Evolutionary conservation across 2,888 invertebrate species (phyloP).

Genomic region (Brassicogethes aeneus): DNA sequence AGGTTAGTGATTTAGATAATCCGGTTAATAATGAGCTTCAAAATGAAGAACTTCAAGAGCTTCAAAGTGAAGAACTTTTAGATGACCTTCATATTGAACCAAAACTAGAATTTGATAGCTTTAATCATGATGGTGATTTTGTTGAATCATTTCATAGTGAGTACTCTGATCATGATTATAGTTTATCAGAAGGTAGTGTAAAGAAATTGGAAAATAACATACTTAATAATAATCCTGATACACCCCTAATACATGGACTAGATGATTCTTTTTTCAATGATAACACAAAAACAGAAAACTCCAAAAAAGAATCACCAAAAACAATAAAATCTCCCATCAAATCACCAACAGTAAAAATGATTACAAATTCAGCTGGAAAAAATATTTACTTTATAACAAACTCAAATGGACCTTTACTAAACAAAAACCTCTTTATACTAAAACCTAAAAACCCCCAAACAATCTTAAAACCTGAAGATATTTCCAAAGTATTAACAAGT

Average conservation of each 20-base stretch:
- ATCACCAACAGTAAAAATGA: background rate
- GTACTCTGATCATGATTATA: slow-evolving; percentile 8
- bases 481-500: background rate
- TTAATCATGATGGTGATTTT: background rate
- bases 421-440: background rate
- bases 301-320: background rate
- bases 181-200: slow-evolving; percentile 6
- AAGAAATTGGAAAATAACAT: background rate
- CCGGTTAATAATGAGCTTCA: background rate
- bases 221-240: background rate
- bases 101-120: background rate
- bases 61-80: slow-evolving; percentile 3
- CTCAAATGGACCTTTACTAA: background rate
- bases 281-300: background rate
- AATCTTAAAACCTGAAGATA: background rate
- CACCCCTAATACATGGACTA: slow-evolving; percentile 23
- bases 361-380: background rate
- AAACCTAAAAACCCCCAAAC: background rate
- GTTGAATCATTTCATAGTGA: background rate
- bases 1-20: slow-evolving; percentile 2
- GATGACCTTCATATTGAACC: background rate
- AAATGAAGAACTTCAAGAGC: background rate
- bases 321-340: background rate
- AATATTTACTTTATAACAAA: background rate
- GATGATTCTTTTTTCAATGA: slow-evolving; percentile 17